Evolutionary conservation across 2,113 vertebrate genomes (phyloP).

Genomic region (Spheniscus mendiculus): DNA sequence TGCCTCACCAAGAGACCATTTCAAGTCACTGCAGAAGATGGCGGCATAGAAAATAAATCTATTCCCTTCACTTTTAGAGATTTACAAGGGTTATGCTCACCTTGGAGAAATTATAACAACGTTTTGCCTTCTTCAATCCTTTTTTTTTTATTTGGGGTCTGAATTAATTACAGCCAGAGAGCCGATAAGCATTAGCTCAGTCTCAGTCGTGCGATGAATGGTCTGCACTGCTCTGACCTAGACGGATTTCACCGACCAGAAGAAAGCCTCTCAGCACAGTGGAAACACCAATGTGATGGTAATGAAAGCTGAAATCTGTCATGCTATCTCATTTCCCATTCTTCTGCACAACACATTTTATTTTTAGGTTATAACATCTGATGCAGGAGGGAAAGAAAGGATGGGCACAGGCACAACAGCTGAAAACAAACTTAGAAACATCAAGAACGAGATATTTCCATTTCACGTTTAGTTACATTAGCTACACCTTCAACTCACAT

Average conservation of each 20-base stretch:
- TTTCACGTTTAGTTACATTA: neutral
- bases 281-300: fast-evolving
- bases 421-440: neutral
- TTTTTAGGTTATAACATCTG: neutral
- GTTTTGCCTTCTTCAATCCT: neutral
- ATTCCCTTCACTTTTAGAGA: neutral
- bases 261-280: neutral
- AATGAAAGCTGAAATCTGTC: neutral
- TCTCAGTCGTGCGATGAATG: neutral
- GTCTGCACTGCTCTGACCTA: neutral
- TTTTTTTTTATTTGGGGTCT: neutral
- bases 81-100: neutral
- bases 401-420: neutral
- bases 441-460: neutral
- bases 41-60: neutral
- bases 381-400: neutral
- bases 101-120: neutral
- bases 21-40: neutral
- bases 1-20: neutral
- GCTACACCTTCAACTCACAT: neutral
- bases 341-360: neutral
- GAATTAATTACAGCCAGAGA: neutral
- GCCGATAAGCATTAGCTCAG: neutral
- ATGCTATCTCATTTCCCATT: neutral
- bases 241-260: neutral